phyloP scores from a whole-genome alignment of 1,140 invertebrate genomes.

The Drosophila mauritiana region DNA sequence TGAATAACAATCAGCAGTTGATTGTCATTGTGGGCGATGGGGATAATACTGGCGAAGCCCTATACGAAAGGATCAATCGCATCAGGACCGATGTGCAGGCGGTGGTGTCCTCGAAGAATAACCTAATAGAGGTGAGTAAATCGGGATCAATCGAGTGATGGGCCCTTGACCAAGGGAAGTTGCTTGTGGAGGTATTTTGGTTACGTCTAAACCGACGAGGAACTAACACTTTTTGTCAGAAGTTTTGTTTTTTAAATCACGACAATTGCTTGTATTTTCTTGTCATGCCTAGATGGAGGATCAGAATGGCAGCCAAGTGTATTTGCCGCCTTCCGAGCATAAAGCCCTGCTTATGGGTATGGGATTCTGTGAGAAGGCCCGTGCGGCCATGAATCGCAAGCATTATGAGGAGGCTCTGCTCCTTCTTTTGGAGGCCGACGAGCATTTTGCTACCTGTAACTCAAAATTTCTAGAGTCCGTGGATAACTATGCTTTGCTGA shows the following conservation, averaged over 20 bases:
- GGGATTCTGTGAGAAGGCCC: conserved; percentile 91
- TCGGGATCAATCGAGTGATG: not conserved
- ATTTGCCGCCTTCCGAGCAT: conserved; percentile 88
- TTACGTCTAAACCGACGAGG: no score
- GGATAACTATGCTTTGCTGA: conserved; percentile 92
- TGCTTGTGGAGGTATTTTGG: no score
- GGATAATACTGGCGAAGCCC: conserved; percentile 53
- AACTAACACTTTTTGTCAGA: no score
- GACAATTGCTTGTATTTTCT: no score
- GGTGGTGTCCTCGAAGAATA: conserved; percentile 64
- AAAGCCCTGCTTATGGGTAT: conserved; percentile 89
- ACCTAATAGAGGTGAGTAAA: conserved; percentile 63
- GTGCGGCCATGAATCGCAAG: conserved; percentile 87
- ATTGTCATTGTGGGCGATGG: conserved; percentile 87
- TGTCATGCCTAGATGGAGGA: conserved; percentile 88
- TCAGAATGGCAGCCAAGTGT: conserved; percentile 89
- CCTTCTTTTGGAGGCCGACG: conserved; percentile 90
- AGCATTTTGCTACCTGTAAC: conserved; percentile 89
- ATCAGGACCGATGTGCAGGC: conserved; percentile 76
- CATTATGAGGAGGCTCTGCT: conserved; percentile 89
- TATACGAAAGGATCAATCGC: conserved; percentile 70
- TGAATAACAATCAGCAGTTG: conserved; percentile 88
- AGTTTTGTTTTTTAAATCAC: no score
- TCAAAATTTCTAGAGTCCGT: conserved; percentile 88
- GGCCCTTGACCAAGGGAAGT: no score